Evolutionary conservation across 2,113 vertebrate species (phyloP), one percentile per base, ranked within the genome.

Genomic region (Morone chrysops): DNA sequence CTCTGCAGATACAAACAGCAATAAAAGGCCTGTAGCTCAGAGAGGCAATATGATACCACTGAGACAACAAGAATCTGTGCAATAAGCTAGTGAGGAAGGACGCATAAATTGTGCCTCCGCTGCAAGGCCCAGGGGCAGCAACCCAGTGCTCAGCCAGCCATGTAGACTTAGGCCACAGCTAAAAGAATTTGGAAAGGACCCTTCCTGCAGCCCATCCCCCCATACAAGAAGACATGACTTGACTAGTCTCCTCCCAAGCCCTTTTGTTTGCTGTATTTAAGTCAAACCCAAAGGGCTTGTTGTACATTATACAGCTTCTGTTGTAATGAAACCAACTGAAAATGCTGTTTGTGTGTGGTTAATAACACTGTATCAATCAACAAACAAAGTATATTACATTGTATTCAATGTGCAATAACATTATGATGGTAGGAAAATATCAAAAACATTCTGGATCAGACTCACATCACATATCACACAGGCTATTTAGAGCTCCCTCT

Each of bases 141-240:
- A 75, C 88, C 86, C 78, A 70, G 88, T 89, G 93, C 79, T 93
- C 89, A 93, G 90, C 90, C 93, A 94, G 88, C 94, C 93, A 90
- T 94, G 91, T 75, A 92, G 87, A 73, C 91, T 87, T 84, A 87
- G 84, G 91, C 87, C 91, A 84, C 85, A 80, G 93, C 86, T 79
- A 74, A 89, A 93, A 90, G 91, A 94, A 92, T 93, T 93, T 91
- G 89, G 92, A 80, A 90, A 87, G 86, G 87, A 85, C 89, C 89
- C 86, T 89, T 93, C 88, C 90, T 89, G 88, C 53, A 78, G 88
- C 88, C 91, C 86, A 80, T 80, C 92, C 92, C 90, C 84, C 89
- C 83, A 82, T 80, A 83, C 43, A 7, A 75, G 87, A 82, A 83
- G 85, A 91, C 70, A 77, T 54, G 83, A 85, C 77, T 86, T 82